Evolutionary conservation across 1,140 invertebrate species (phyloP).

Genomic region (Wasmannia auropunctata): DNA sequence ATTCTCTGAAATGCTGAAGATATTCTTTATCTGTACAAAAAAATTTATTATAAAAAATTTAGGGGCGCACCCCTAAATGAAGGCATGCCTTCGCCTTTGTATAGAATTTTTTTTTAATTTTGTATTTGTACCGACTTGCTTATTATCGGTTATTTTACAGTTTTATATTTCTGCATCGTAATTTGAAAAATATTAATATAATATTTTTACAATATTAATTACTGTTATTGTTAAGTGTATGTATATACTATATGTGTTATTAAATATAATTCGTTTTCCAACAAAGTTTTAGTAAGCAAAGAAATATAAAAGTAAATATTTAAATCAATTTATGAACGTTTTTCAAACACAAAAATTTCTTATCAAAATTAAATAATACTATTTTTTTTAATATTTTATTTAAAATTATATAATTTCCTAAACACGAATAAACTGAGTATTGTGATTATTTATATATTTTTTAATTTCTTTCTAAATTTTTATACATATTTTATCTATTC

Average conservation of each 20-base stretch:
- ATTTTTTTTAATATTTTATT: constrained; percentile 4
- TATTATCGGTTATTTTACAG: neutral
- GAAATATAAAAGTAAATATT: neutral
- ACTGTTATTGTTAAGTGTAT: neutral
- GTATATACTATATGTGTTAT: neutral
- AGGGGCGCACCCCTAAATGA: no score
- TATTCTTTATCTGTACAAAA: neutral
- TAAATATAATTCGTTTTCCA: neutral
- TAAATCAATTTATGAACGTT: no score
- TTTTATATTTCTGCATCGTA: neutral
- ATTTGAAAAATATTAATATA: neutral
- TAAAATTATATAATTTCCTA: neutral
- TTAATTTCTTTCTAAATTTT: no score
- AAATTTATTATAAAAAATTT: neutral
- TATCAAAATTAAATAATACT: neutral
- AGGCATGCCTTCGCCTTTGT: no score
- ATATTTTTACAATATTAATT: neutral
- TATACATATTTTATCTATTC: no score
- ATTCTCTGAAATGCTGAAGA: neutral
- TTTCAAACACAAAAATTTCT: no score
- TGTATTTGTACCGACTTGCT: neutral
- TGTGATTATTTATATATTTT: neutral
- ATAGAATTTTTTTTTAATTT: neutral
- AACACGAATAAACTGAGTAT: neutral
- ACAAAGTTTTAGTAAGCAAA: neutral